phyloP scores from a whole-genome alignment of 1,140 invertebrate species.

The Nomia melanderi region DNA sequence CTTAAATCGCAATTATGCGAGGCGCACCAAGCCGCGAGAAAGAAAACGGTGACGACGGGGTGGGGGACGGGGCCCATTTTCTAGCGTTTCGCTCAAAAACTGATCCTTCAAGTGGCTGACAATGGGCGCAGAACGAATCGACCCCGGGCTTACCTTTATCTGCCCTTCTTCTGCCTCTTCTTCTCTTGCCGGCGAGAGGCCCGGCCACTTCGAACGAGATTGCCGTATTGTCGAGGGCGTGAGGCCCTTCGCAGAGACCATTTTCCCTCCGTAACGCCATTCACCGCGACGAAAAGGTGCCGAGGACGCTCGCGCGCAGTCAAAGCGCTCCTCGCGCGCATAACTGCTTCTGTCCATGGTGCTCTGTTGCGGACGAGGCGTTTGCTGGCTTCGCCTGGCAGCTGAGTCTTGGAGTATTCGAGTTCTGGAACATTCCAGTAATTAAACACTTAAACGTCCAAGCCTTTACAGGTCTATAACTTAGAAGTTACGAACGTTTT shows the following conservation, averaged over 20 bases:
- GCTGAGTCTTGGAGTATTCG: too few relatives aligned
- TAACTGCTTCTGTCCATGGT: background rate
- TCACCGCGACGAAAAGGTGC: slow-evolving; percentile 64
- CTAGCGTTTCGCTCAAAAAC: slow-evolving; percentile 68
- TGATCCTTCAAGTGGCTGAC: slow-evolving; percentile 59
- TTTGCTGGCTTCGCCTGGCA: too few relatives aligned
- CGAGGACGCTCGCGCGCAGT: slow-evolving; percentile 12
- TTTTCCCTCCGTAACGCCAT: slow-evolving; percentile 69
- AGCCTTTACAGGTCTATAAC: too few relatives aligned
- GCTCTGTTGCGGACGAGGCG: too few relatives aligned
- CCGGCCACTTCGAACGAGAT: slow-evolving; percentile 40
- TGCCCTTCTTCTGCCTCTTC: slow-evolving; percentile 10
- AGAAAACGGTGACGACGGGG: background rate
- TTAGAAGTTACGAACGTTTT: too few relatives aligned
- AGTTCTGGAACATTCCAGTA: too few relatives aligned
- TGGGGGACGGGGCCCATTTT: slow-evolving; percentile 44
- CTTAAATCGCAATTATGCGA: slow-evolving; percentile 75
- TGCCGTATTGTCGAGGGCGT: slow-evolving; percentile 70
- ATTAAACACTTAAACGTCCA: too few relatives aligned
- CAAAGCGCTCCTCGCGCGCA: background rate
- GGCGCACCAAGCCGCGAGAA: slow-evolving; percentile 39
- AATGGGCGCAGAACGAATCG: slow-evolving; percentile 61
- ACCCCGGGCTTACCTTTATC: slow-evolving; percentile 52
- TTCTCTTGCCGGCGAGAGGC: slow-evolving; percentile 8
- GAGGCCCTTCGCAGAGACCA: slow-evolving; percentile 64